Base-by-base conservation (phyloP, 2,113 vertebrate genomes). In the Cyprinodon brontotheroides region DNA sequence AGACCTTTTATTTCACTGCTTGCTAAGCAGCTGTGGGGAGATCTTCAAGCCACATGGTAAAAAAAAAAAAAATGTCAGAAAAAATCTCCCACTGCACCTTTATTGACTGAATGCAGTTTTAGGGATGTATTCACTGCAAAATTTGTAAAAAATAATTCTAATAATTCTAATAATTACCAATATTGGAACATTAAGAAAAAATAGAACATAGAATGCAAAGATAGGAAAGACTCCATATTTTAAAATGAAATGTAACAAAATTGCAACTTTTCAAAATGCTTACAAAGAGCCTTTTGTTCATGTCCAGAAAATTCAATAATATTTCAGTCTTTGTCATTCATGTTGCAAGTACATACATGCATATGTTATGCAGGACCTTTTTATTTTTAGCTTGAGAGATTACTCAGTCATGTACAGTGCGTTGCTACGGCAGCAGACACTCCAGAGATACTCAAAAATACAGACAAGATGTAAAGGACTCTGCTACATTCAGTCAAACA, bases 361-460 rank as follows among this genome's bases (percentile, higher is more conserved):
- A 80, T 74, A 74, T 59, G 75, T 66, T 77, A 57, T n/a, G n/a
- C 17, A 75, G 59, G 82, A 69, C 73, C 53, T 84, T 86, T 79
- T 85, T 84, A 81, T 80, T 82, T 86, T 84, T 63, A 81, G 76
- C 50, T 64, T 77, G 66, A 77, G 41, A 38, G 38, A 22, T 22
- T 61, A 59, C 62, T 79, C 70, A 79, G 62, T 12, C 64, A 77
- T 64, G 17, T 64, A 65, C 75, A 80, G 57, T 65, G 66, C 3
- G 85, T 91, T 90, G 78, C 87, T 87, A 87, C 43, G 59, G 84
- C 80, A 91, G 88, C 90, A 92, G 85, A 89, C 84, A 86, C 75
- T 80, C 80, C 6, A 78, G 83, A 86, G 83, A 80, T 61, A 64
- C 66, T 86, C 61, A 53, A 65, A 77, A 29, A 71, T 74, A 77